These are phyloP conservation scores for Eristalis pertinax DNA, from an alignment of 2,888 invertebrate genomes.

Conservation along the genomic window DNA sequence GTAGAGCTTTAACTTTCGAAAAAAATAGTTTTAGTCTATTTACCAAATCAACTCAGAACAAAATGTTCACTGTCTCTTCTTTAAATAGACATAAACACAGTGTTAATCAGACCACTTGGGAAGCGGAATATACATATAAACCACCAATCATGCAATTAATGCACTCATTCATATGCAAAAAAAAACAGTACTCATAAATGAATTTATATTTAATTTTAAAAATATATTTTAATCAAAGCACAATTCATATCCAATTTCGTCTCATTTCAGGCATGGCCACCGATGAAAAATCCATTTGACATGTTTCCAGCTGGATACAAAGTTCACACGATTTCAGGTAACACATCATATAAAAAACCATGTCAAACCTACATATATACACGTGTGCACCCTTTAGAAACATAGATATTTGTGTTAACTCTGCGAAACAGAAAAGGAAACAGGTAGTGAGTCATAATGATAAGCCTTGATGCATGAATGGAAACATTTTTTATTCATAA, in stretches of 20 bases:
- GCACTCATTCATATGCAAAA: no score
- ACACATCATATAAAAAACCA: conserved; percentile 32
- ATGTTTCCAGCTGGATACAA: conserved; percentile 76
- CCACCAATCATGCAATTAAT: no score
- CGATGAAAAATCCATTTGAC: conserved; percentile 79
- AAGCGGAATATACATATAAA: no score
- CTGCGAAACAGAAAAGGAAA: neutral
- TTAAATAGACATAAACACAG: no score
- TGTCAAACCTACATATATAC: neutral
- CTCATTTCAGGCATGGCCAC: conserved; percentile 79
- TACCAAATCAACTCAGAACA: no score
- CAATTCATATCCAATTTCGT: conserved; percentile 15
- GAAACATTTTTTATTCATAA: conserved; percentile 22
- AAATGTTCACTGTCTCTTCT: no score
- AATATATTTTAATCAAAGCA: no score
- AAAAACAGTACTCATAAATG: no score
- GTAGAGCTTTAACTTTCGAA: no score
- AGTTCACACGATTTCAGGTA: conserved; percentile 80
- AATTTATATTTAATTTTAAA: neutral
- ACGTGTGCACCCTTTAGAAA: neutral
- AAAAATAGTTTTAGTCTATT: no score
- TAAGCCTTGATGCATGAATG: conserved; percentile 10
- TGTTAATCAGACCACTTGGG: no score
- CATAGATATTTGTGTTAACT: neutral
- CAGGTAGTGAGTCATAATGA: conserved; percentile 5